These are phyloP conservation scores for Percopsis transmontana DNA, from an alignment of 2,113 vertebrate genomes.

Conservation along the genomic window DNA sequence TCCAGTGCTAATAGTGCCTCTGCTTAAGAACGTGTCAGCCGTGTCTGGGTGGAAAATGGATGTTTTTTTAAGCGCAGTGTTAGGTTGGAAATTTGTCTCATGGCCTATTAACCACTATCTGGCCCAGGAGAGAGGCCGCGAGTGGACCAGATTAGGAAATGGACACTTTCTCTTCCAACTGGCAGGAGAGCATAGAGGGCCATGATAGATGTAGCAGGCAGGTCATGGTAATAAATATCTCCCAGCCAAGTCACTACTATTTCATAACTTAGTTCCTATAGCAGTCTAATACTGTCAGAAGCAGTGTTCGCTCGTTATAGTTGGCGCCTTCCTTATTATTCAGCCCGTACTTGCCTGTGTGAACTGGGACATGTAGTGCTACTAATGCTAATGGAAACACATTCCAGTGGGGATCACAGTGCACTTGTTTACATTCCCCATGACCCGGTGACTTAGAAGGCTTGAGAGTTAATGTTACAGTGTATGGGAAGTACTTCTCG, in stretches of 20 bases:
- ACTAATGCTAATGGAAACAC: conserved; percentile 8
- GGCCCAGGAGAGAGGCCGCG: conserved; percentile 8
- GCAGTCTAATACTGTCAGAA: conserved; percentile 19
- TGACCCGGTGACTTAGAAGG: too few species aligned
- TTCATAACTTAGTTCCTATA: conserved; percentile 17
- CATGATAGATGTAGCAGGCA: conserved; percentile 36
- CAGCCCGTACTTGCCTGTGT: conserved; percentile 17
- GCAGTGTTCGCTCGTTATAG: conserved; percentile 21
- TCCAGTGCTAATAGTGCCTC: conserved; percentile 34
- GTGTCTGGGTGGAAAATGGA: conserved; percentile 51
- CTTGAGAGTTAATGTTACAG: too few species aligned
- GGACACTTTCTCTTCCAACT: conserved; percentile 54
- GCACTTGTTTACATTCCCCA: neutral
- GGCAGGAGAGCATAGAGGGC: conserved; percentile 32
- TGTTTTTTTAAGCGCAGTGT: conserved; percentile 66
- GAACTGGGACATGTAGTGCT: conserved; percentile 16
- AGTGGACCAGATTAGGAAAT: conserved; percentile 45
- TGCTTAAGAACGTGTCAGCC: conserved; percentile 33
- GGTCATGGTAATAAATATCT: conserved; percentile 59
- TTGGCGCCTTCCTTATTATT: conserved; percentile 27
- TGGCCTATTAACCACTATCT: conserved; percentile 57
- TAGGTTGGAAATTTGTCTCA: conserved; percentile 63
- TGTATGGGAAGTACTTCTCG: too few species aligned
- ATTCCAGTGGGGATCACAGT: neutral
- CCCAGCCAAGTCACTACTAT: conserved; percentile 19